These are phyloP conservation scores for Plusia festucae DNA, from an alignment of 2,888 invertebrate genomes.

Conservation along the genomic window DNA sequence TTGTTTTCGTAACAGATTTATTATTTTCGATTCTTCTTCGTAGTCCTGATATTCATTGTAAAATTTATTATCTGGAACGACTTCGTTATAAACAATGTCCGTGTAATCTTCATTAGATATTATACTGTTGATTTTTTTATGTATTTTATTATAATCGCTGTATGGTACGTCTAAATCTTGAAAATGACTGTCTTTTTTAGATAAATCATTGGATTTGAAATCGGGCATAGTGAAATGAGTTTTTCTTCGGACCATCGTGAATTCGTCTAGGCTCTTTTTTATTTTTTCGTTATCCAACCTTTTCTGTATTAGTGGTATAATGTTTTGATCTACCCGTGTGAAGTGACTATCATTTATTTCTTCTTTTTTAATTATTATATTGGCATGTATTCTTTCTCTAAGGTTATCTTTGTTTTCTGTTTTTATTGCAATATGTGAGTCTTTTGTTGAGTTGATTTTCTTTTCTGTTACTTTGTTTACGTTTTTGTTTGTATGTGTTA, in stretches of 20 bases:
- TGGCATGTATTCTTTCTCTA: no score
- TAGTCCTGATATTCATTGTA: not conserved
- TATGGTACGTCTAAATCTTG: slow-evolving; percentile 4
- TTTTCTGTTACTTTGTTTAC: not conserved
- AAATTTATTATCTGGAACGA: not conserved
- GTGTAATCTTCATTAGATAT: not conserved
- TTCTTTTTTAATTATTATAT: not conserved
- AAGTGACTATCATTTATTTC: not conserved
- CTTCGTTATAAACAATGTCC: not conserved
- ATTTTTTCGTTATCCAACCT: slow-evolving; percentile 27
- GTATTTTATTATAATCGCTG: not conserved
- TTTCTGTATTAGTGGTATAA: slow-evolving; percentile 21
- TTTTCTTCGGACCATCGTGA: slow-evolving; percentile 57
- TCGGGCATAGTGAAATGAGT: slow-evolving; percentile 56
- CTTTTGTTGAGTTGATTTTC: not conserved
- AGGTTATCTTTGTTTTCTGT: not conserved
- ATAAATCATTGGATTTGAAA: not conserved
- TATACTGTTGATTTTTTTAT: not conserved
- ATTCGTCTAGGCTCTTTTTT: slow-evolving; percentile 58
- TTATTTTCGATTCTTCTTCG: slow-evolving; percentile 13
- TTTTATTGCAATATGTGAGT: not conserved
- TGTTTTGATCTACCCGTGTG: not conserved
- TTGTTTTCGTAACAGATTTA: slow-evolving; percentile 51
- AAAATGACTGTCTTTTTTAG: not conserved
- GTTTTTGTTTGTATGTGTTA: not conserved